Conservation (phyloP, 2,113 vertebrate species). For the Myotis davidii region DNA sequence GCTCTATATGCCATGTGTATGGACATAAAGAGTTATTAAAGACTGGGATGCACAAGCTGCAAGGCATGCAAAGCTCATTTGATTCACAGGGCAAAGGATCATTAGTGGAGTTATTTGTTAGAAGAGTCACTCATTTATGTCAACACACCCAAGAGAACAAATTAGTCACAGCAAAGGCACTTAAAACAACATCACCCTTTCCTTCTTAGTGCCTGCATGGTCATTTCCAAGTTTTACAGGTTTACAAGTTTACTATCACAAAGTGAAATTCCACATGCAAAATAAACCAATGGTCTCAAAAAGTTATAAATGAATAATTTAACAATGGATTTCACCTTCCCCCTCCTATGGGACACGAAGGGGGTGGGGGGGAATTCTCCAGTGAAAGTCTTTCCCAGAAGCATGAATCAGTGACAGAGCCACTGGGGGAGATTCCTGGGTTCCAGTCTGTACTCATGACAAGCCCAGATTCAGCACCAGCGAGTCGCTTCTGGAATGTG, state of each 20-base stretch:
- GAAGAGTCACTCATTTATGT: background rate
- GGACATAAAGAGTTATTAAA: background rate
- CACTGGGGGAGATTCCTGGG: constrained; percentile 52
- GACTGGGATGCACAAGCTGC: background rate
- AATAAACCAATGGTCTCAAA: constrained; percentile 19
- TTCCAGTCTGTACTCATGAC: constrained; percentile 52
- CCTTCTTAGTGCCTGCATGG: background rate
- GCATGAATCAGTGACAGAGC: constrained; percentile 41
- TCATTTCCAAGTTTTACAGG: background rate
- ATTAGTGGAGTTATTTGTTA: background rate
- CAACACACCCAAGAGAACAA: background rate
- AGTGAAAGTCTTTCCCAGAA: constrained; percentile 57
- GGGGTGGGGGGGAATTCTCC: background rate
- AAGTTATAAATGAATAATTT: background rate
- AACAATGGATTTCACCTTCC: background rate
- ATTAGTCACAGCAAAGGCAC: background rate
- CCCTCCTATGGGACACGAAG: background rate
- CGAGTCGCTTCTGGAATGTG: background rate
- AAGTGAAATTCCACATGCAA: background rate
- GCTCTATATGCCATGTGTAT: background rate
- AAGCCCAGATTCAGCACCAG: background rate
- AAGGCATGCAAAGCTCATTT: background rate
- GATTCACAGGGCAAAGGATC: background rate
- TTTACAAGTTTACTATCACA: background rate
- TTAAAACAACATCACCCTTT: background rate